Percentiles rank a stretch among this genome's conserved stretches.
These are phyloP conservation scores for Mimumesa dahlbomi DNA, from an alignment of 2,888 invertebrate species.

Conservation along the genomic window DNA sequence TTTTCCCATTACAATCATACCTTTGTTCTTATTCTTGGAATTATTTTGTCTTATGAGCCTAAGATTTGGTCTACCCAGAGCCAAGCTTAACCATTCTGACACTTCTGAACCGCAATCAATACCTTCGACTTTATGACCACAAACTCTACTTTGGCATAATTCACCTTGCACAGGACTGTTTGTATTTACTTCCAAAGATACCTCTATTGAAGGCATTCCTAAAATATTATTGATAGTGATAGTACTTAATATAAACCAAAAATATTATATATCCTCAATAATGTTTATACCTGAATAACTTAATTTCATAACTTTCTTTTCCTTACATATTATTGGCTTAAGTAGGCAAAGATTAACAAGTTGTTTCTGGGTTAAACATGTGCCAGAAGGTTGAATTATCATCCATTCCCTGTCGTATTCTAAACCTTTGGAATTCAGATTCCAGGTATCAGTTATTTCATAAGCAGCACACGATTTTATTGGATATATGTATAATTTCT, in stretches of 20 bases:
- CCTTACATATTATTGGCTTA: constrained; percentile 86
- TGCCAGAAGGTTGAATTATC: constrained; percentile 91
- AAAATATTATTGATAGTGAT: constrained; percentile 54
- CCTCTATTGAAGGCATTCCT: constrained; percentile 82
- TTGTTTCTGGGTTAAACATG: constrained; percentile 94
- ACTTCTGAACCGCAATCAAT: constrained; percentile 92
- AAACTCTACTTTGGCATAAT: constrained; percentile 91
- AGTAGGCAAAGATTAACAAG: constrained; percentile 90
- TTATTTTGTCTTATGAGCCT: constrained; percentile 85
- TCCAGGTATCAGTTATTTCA: constrained; percentile 86
- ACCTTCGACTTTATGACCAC: constrained; percentile 89
- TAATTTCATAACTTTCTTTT: constrained; percentile 82
- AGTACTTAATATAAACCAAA: not conserved
- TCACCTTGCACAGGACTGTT: constrained; percentile 75
- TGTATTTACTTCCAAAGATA: constrained; percentile 81
- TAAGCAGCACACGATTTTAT: constrained; percentile 95
- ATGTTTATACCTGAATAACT: constrained; percentile 83
- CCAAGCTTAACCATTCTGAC: constrained; percentile 90
- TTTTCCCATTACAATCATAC: constrained; percentile 13
- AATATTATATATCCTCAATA: not conserved
- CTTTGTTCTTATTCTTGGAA: constrained; percentile 32
- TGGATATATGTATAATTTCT: constrained; percentile 88
- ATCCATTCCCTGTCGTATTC: constrained; percentile 96
- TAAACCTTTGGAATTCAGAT: constrained; percentile 88
- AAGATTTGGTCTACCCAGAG: constrained; percentile 86